Base-by-base conservation (phyloP, 2,888 invertebrate genomes). In the Perizoma flavofasciatum region DNA sequence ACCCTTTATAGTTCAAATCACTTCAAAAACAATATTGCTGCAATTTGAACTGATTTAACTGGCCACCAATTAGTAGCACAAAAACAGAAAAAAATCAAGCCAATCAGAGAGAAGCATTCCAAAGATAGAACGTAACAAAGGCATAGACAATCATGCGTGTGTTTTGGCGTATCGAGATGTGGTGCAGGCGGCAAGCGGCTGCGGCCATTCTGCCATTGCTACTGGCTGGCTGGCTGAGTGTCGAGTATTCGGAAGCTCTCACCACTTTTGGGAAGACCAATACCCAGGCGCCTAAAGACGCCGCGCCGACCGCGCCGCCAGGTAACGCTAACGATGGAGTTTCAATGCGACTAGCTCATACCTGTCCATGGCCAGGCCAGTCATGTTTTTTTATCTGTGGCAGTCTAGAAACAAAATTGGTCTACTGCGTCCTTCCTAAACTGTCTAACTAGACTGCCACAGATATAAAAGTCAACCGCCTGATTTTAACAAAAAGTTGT, bases 221-320 rank as follows among this genome's bases (percentile, higher is more conserved):
- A 41, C 76, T 92, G 37, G 76, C 79, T 39, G 85, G 85, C 0
- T 92, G 89, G 87, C 77, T 89, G 54, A 86, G 88, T 0, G 89
- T 93, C 0, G 86, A 90, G 48, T 86, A 89, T 6, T 93, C 94
- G 1, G 93, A 94, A 72, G 95, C 95, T 0, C 85, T 95, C 60
- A 95, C 95, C 0, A 95, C 95, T 11, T 95, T 95, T 70, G 95
- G 95, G 45, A 95, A 95, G 83, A 94, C 93, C 61, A 94, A 92
- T 74, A 93, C 94, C 9, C 92, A 92, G 70, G 89, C 93, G 39
- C 93, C 94, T 7, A 93, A 93, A 62, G 86, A 87, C 44, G 88
- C 93, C 5, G 91, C 89, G 35, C 93, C 93, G 39, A 94, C 94
- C 6, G 85, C 92, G 49, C 90, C 93, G 9, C 93, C 94, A 73